Percentiles rank a stretch among this genome's conserved stretches.
phyloP scores from a whole-genome alignment of 64 coral and sea anemone genomes.

The Acropora tenuis region DNA sequence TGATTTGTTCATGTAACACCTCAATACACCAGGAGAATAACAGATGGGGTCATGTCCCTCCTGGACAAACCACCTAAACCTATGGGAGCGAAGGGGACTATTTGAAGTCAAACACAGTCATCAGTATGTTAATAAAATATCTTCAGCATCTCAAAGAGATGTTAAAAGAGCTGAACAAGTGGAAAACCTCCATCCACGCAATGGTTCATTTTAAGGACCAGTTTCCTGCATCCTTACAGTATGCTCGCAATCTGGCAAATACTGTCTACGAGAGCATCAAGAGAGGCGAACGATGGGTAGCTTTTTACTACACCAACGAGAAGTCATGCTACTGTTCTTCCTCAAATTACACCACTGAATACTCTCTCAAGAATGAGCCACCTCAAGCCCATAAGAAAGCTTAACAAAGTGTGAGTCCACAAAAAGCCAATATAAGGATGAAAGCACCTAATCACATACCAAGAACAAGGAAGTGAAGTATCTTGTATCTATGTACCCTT shows the following conservation, averaged over 20 bases:
- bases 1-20: no score
- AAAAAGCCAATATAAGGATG: no score
- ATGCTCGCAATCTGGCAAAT: no score
- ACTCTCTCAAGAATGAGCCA: conserved; percentile 35
- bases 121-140: conserved; percentile 25
- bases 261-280: no score
- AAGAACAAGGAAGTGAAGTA: no score
- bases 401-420: not conserved
- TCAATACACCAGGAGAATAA: not conserved
- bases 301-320: conserved; percentile 45
- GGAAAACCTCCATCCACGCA: conserved; percentile 24
- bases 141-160: conserved; percentile 36
- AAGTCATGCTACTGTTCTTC: conserved; percentile 37
- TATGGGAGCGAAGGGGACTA: conserved; percentile 16
- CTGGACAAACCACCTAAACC: conserved; percentile 31
- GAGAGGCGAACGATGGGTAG: conserved; percentile 11
- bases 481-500: no score
- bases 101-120: conserved; percentile 42
- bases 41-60: not conserved
- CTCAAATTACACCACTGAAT: conserved; percentile 31
- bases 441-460: no score
- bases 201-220: not conserved
- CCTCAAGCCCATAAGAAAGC: conserved; percentile 15
- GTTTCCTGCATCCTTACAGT: no score
- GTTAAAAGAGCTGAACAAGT: conserved; percentile 42